Conservation (phyloP, 2,888 invertebrate genomes). For the Diaprepes abbreviatus region DNA sequence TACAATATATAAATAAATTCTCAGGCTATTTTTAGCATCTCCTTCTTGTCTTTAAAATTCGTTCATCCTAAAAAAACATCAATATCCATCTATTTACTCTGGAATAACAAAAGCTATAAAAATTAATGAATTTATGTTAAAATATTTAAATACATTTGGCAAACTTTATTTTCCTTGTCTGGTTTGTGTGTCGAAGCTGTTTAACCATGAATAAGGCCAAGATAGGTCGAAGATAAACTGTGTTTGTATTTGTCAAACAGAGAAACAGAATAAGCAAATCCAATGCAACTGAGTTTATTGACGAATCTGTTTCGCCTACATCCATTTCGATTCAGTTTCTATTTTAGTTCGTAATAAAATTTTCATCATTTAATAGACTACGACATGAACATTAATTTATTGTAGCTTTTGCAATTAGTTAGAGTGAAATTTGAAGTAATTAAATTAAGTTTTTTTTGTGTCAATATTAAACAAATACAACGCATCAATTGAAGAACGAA, state of each 20-base stretch:
- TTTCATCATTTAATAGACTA: constrained; percentile 26
- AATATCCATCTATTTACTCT: no score
- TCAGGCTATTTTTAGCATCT: no score
- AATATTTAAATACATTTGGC: neutral
- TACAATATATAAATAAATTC: no score
- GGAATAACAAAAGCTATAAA: neutral
- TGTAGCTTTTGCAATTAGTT: no score
- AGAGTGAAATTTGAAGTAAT: no score
- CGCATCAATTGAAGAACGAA: no score
- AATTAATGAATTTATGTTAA: neutral
- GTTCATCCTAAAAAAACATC: no score
- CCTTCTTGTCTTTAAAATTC: no score
- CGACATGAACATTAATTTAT: no score
- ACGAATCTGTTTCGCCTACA: constrained; percentile 17
- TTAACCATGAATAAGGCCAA: constrained; percentile 20
- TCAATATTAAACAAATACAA: no score
- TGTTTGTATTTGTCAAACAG: constrained; percentile 27
- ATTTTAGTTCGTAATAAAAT: constrained; percentile 23
- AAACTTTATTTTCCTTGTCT: neutral
- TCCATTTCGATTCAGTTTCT: constrained; percentile 23
- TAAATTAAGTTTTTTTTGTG: no score
- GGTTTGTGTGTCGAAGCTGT: constrained; percentile 26
- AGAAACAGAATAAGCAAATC: constrained; percentile 30
- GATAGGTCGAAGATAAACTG: constrained; percentile 27
- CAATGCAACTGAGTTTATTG: constrained; percentile 22